Evolutionary conservation across 2,888 invertebrate species (phyloP).

Genomic region (Agrypnus murinus): DNA sequence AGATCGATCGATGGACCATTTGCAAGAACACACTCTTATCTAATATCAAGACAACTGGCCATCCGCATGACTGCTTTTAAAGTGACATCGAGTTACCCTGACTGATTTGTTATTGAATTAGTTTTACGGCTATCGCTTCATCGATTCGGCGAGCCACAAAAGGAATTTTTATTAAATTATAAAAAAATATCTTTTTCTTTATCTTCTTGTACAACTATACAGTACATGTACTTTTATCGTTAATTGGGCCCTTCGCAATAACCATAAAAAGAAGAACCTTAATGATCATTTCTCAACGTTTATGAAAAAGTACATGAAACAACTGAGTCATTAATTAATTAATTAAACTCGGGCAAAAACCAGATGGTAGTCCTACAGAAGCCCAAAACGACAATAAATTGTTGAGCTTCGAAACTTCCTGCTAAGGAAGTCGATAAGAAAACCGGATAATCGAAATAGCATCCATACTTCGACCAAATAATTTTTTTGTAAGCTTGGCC

Average conservation of each 20-base stretch:
- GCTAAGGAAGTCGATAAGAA: constrained; percentile 16
- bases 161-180: neutral
- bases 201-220: too few species aligned
- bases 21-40: constrained; percentile 27
- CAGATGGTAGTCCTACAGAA: constrained; percentile 14
- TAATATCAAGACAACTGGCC: constrained; percentile 24
- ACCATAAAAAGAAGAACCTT: too few species aligned
- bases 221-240: too few species aligned
- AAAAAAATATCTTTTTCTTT: too few species aligned
- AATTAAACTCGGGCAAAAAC: constrained; percentile 21
- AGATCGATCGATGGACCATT: constrained; percentile 24
- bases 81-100: neutral
- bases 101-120: constrained; percentile 23
- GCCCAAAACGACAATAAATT: constrained; percentile 9
- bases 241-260: too few species aligned
- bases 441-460: constrained; percentile 29
- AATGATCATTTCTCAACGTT: neutral
- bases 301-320: neutral
- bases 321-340: constrained; percentile 20
- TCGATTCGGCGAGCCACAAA: neutral
- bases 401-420: constrained; percentile 21
- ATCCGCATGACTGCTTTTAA: constrained; percentile 19
- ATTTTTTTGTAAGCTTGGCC: constrained; percentile 3
- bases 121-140: constrained; percentile 14
- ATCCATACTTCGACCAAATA: neutral